These are phyloP conservation scores for Capitella teleta DNA, from an alignment of 1,140 invertebrate genomes.

Conservation along the genomic window DNA sequence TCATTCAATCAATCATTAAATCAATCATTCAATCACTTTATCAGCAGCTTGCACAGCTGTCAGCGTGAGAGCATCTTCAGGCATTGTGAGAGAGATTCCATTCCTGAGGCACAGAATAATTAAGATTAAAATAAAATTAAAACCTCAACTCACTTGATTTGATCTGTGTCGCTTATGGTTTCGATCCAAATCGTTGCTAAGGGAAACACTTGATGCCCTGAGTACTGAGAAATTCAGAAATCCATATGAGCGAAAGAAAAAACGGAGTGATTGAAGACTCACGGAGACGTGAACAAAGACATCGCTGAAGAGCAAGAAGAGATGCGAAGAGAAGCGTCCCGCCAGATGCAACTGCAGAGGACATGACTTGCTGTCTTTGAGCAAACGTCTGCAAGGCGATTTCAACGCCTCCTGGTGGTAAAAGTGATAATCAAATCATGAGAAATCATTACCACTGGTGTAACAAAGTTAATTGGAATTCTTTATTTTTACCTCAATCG, in stretches of 20 bases:
- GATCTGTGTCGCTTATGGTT: conserved; percentile 47
- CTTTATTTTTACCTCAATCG: not conserved
- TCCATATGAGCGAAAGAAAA: not conserved
- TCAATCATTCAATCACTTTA: not conserved
- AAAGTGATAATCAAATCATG: not conserved
- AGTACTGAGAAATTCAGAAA: conserved; percentile 17
- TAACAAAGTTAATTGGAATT: not conserved
- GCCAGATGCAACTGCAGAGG: conserved; percentile 54
- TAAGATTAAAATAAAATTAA: conserved; percentile 5
- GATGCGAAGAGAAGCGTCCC: conserved; percentile 57
- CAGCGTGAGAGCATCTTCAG: conserved; percentile 64
- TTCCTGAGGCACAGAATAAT: conserved; percentile 43
- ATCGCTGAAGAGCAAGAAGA: conserved; percentile 51
- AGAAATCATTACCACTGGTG: not conserved
- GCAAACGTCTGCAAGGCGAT: conserved; percentile 56
- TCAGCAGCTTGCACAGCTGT: conserved; percentile 8
- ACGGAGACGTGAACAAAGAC: conserved; percentile 39
- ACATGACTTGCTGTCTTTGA: conserved; percentile 62
- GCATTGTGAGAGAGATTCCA: conserved; percentile 57
- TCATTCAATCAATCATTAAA: not conserved
- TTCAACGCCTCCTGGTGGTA: conserved; percentile 49
- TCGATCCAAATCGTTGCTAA: conserved; percentile 71
- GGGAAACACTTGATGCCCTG: conserved; percentile 45
- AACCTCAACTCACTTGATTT: conserved; percentile 39
- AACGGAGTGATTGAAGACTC: conserved; percentile 5